A percentile compares a stretch with the other conserved stretches of the same genome.
Evolutionary conservation across 2,888 invertebrate species (phyloP).

Genomic region (Mimachlamys varia): DNA sequence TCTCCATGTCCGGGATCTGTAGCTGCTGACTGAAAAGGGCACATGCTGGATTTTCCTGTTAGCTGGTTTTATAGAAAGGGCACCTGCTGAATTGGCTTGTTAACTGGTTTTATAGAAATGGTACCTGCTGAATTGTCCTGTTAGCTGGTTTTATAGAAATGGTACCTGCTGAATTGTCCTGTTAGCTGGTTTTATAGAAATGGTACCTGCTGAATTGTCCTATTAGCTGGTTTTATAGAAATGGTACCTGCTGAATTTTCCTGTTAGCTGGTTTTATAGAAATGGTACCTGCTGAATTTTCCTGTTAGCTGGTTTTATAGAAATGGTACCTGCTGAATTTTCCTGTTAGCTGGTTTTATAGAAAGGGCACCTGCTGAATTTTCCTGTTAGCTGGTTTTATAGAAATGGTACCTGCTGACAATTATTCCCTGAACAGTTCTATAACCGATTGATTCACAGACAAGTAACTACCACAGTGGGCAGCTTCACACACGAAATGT

Average conservation of each 20-base stretch:
- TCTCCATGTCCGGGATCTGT: background rate
- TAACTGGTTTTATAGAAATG: too few relatives aligned
- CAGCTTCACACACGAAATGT: background rate
- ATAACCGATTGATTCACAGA: conserved; percentile 14
- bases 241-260: background rate
- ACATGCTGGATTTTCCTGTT: background rate
- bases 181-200: too few relatives aligned
- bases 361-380: conserved; percentile 9
- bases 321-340: too few relatives aligned
- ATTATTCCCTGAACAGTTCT: background rate
- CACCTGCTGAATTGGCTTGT: background rate
- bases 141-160: too few relatives aligned
- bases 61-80: too few relatives aligned
- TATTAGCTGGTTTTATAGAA: too few relatives aligned
- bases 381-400: background rate
- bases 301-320: too few relatives aligned
- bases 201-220: background rate
- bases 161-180: too few relatives aligned
- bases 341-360: too few relatives aligned
- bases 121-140: too few relatives aligned
- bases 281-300: too few relatives aligned
- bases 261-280: too few relatives aligned
- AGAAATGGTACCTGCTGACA: background rate
- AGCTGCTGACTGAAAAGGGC: conserved; percentile 20
- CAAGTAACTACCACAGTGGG: background rate